phyloP scores from a whole-genome alignment of 1,140 invertebrate species.

The Drosophila parabipectinata region DNA sequence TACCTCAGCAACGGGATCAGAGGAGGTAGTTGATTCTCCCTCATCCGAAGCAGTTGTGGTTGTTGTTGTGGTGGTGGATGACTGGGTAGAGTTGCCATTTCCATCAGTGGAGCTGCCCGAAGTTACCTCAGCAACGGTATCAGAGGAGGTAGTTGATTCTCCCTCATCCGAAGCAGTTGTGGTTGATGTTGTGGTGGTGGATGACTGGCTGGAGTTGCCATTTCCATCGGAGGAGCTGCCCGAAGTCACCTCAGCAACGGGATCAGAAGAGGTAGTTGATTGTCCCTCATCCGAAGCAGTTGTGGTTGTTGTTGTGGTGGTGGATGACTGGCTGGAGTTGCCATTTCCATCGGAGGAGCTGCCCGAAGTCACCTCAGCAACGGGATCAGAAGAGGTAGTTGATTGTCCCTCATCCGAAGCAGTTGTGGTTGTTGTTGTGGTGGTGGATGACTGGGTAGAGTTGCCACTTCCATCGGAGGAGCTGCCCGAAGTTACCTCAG shows the following conservation, averaged over 20 bases:
- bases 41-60: not conserved
- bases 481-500: not conserved
- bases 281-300: conserved; percentile 1
- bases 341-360: not conserved
- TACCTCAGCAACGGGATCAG: no score
- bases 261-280: not conserved
- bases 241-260: not conserved
- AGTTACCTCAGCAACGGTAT: not conserved
- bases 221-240: conserved; percentile 1
- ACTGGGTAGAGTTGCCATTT: not conserved
- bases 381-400: not conserved
- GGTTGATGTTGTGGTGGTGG: not conserved
- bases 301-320: not conserved
- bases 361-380: not conserved
- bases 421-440: not conserved
- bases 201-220: not conserved
- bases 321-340: not conserved
- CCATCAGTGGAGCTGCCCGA: not conserved
- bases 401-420: not conserved
- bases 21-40: not conserved
- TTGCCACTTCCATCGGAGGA: not conserved
- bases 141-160: not conserved
- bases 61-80: not conserved
- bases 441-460: not conserved
- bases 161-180: conserved; percentile 5